A percentile compares a stretch with the other conserved stretches of the same genome.
Conservation (phyloP, 2,113 vertebrate genomes). For the Typhlomys cinereus region DNA sequence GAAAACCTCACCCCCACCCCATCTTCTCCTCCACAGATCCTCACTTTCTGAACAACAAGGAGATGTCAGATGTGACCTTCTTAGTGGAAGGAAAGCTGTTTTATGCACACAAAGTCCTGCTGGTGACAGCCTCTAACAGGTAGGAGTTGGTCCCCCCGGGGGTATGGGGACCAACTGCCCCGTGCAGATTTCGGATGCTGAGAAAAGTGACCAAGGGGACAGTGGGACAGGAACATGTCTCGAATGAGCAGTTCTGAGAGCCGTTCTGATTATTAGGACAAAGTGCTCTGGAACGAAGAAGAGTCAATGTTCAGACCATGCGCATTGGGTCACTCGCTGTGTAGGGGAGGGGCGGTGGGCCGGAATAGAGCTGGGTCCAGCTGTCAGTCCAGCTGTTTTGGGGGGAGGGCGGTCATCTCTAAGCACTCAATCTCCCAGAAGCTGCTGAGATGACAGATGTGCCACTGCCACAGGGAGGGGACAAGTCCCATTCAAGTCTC, state of each 20-base stretch:
- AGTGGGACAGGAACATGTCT: no score
- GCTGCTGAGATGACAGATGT: accelerated
- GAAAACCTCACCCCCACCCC: background rate
- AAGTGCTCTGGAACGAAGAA: background rate
- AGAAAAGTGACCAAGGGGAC: background rate
- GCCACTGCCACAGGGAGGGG: accelerated
- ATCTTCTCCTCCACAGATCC: conserved; percentile 86
- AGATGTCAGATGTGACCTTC: conserved; percentile 99
- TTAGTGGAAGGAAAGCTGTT: conserved; percentile 95
- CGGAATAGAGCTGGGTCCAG: background rate
- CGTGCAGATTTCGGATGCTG: no score
- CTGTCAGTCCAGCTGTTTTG: background rate
- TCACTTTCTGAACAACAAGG: conserved; percentile 97
- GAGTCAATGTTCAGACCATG: background rate
- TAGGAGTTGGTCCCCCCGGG: conserved; percentile 60
- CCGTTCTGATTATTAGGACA: background rate
- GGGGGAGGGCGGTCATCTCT: background rate
- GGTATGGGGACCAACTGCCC: no score
- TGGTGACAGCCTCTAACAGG: conserved; percentile 97
- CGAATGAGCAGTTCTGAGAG: background rate
- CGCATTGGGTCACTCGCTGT: background rate
- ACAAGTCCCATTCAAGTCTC: background rate
- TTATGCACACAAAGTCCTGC: conserved; percentile 96
- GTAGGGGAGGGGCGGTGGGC: background rate
- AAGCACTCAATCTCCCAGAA: background rate